These are phyloP conservation scores for Spinibarbus caldwelli DNA, from an alignment of 2,797 vertebrate species.

Conservation along the genomic window DNA sequence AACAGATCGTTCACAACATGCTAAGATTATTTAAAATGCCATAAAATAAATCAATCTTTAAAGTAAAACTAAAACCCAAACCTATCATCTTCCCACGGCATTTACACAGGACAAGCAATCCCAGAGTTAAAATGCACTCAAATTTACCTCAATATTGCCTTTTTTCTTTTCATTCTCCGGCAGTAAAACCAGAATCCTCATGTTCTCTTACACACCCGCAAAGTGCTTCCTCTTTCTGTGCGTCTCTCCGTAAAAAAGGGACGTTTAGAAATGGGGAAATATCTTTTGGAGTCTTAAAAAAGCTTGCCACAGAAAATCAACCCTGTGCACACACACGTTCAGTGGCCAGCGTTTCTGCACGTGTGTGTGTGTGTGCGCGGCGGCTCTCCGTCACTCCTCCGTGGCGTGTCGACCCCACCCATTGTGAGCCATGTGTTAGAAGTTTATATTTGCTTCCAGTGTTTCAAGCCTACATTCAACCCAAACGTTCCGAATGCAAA, in stretches of 20 bases:
- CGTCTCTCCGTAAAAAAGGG: constrained; percentile 45
- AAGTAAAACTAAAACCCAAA: constrained; percentile 35
- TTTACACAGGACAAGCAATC: neutral
- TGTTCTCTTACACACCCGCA: constrained; percentile 59
- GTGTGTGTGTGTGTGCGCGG: neutral
- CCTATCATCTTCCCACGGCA: neutral
- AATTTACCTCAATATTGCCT: constrained; percentile 75
- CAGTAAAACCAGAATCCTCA: constrained; percentile 78
- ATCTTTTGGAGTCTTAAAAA: constrained; percentile 48
- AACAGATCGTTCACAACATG: neutral
- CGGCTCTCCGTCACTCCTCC: constrained; percentile 29
- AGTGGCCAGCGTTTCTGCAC: neutral
- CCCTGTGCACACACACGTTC: constrained; percentile 17
- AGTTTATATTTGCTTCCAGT: constrained; percentile 62
- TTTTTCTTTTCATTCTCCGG: constrained; percentile 78
- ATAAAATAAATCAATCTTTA: neutral
- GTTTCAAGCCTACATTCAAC: constrained; percentile 51
- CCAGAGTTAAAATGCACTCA: constrained; percentile 10
- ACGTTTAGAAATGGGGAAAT: constrained; percentile 67
- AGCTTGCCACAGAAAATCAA: constrained; percentile 41
- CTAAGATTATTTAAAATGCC: neutral
- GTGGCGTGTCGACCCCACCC: constrained; percentile 25
- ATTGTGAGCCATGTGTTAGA: constrained; percentile 65
- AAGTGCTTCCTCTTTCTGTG: constrained; percentile 57
- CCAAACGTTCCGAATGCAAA: constrained; percentile 31